Base-by-base conservation (phyloP, 2,888 invertebrate genomes). In the Allophyes oxyacanthae region DNA sequence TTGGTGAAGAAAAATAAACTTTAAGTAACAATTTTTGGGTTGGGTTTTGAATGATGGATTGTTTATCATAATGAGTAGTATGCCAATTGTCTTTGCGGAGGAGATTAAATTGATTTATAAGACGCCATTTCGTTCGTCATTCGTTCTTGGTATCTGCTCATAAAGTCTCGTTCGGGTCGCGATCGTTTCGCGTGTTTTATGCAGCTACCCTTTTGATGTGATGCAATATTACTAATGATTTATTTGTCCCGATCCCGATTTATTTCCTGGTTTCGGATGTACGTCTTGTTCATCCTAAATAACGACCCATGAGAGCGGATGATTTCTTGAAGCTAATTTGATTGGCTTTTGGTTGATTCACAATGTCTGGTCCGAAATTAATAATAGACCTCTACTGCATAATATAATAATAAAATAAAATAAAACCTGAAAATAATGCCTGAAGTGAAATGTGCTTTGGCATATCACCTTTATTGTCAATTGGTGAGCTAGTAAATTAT, bases 71-170 rank as follows among this genome's bases (percentile, higher is more conserved):
- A 74, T 70, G 67, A 64, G 64, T 64, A 77, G 72, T 68, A 72
- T 79, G 77, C 83, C 87, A 86, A 92, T 91, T 92, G 91, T 92
- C 91, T 91, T 88, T 82, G 82, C 78, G 65, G 82, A 70, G 78
- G 76, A 85, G 87, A 90, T 89, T 88, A 91, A 90, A 90, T 88
- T 92, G 91, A 92, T 92, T 92, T 92, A 93, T 87, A 83, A 64
- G 87, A 81, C 84, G 84, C 82, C 70, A 77, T 84, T 85, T 74
- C 83, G 88, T 89, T 87, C 85, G 87, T 88, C 86, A 85, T 79
- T 78, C 76, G 76, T 89, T 88, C 88, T 81, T 59, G 83, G 87
- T 88, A 87, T 79, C 69, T 77, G 81, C 72, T 90, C 90, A 87
- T 91, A 90, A 90, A 90, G 78, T 76, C 66, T 42, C 46, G 69